Conservation (phyloP, 2,113 vertebrate species). For the Podilymbus podiceps region DNA sequence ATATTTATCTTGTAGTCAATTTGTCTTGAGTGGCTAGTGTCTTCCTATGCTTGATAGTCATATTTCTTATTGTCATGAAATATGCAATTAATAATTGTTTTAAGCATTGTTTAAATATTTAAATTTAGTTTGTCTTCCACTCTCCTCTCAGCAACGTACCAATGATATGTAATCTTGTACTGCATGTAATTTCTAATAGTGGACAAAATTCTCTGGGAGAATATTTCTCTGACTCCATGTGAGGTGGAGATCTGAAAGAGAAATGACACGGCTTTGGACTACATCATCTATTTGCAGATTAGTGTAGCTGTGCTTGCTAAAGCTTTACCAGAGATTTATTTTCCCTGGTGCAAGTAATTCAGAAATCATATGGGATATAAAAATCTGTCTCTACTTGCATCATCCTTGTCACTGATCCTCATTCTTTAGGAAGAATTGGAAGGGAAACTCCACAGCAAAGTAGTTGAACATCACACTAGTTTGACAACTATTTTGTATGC, state of each 20-base stretch:
- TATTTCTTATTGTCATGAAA: neutral
- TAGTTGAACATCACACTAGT: neutral
- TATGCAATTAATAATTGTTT: neutral
- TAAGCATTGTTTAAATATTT: neutral
- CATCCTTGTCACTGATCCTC: neutral
- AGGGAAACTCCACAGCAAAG: conserved; percentile 25
- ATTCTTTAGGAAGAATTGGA: neutral
- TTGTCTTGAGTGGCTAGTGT: neutral
- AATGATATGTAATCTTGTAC: neutral
- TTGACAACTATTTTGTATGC: neutral
- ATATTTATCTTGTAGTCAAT: neutral
- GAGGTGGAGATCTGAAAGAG: neutral
- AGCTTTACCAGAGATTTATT: neutral
- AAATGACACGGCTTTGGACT: neutral
- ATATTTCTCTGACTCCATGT: neutral
- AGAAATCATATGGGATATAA: neutral
- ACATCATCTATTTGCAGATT: neutral
- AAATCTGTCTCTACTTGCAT: neutral
- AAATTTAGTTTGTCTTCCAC: neutral
- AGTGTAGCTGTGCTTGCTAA: neutral
- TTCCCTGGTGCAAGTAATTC: neutral
- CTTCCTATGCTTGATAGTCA: neutral
- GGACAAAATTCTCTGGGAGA: neutral
- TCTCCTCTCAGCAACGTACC: neutral
- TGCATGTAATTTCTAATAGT: neutral